Percentiles rank a stretch among this genome's conserved stretches.
These are phyloP conservation scores for Armadillidium nasatum DNA, from an alignment of 1,140 invertebrate species.

Conservation along the genomic window DNA sequence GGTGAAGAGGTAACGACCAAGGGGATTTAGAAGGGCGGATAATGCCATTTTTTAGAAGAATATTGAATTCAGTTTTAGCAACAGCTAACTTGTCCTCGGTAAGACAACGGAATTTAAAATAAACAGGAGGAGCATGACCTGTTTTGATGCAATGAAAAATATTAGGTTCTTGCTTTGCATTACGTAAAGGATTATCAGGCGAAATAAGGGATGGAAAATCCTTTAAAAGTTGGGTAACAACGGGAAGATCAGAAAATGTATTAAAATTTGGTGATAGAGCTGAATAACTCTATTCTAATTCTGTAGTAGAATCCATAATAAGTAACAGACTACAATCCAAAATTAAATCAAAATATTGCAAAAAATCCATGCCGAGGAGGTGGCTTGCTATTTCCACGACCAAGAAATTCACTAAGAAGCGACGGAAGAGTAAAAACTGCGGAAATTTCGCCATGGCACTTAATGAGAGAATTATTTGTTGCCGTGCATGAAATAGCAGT, in stretches of 20 bases:
- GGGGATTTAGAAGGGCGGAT: slow-evolving; percentile 30
- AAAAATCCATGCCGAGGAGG: not conserved
- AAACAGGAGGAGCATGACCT: slow-evolving; percentile 3
- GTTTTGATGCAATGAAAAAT: not conserved
- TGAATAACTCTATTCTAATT: no score
- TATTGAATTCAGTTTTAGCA: slow-evolving; percentile 17
- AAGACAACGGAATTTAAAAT: slow-evolving; percentile 17
- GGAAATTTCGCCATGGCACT: not conserved
- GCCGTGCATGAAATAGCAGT: not conserved
- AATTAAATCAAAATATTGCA: not conserved
- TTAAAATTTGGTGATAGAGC: no score
- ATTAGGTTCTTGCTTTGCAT: not conserved
- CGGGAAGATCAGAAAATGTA: no score
- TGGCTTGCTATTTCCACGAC: not conserved
- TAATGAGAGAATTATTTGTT: not conserved
- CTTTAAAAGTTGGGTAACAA: not conserved
- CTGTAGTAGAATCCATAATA: slow-evolving; percentile 13
- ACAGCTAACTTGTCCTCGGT: not conserved
- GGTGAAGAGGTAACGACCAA: slow-evolving; percentile 45
- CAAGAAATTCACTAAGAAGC: slow-evolving; percentile 2
- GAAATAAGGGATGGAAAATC: no score
- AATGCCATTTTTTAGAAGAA: slow-evolving; percentile 14
- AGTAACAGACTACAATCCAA: not conserved
- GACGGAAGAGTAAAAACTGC: not conserved
- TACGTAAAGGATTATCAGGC: not conserved